These are phyloP conservation scores for Aphidius colemani DNA, from an alignment of 2,888 invertebrate species.

Conservation along the genomic window DNA sequence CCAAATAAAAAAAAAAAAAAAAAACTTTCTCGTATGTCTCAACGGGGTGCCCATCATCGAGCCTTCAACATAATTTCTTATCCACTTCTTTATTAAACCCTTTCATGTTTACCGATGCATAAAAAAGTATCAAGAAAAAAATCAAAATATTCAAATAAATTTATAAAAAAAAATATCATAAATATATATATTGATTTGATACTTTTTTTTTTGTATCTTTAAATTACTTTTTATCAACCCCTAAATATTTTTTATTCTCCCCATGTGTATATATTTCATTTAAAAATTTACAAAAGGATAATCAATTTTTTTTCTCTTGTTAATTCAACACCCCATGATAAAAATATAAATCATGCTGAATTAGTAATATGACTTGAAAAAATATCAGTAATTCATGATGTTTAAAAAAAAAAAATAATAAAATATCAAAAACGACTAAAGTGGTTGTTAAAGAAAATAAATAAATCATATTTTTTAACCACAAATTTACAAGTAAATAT, in stretches of 20 bases:
- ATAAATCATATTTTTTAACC: conserved; percentile 27
- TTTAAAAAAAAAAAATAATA: too few species aligned
- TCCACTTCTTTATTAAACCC: too few species aligned
- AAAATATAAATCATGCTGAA: conserved; percentile 28
- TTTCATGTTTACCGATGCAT: too few species aligned
- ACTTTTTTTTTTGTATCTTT: conserved; percentile 9
- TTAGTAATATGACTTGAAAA: conserved; percentile 25
- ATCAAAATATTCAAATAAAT: not conserved
- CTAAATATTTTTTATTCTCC: not conserved
- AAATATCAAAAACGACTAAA: too few species aligned
- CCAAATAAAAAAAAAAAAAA: conserved; percentile 1
- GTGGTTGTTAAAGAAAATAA: conserved; percentile 8
- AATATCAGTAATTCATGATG: conserved; percentile 6
- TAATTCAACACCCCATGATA: too few species aligned
- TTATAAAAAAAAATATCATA: not conserved
- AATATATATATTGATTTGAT: conserved; percentile 20
- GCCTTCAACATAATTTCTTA: conserved; percentile 11
- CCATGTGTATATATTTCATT: too few species aligned
- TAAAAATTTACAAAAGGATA: too few species aligned
- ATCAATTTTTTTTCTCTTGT: too few species aligned
- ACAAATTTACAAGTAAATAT: not conserved
- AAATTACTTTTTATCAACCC: conserved; percentile 8
- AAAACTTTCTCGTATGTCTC: conserved; percentile 22
- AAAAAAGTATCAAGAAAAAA: conserved; percentile 17
- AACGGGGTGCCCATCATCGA: conserved; percentile 29